phyloP scores from a whole-genome alignment of 2,113 vertebrate species.

The Zosterops japonicus region DNA sequence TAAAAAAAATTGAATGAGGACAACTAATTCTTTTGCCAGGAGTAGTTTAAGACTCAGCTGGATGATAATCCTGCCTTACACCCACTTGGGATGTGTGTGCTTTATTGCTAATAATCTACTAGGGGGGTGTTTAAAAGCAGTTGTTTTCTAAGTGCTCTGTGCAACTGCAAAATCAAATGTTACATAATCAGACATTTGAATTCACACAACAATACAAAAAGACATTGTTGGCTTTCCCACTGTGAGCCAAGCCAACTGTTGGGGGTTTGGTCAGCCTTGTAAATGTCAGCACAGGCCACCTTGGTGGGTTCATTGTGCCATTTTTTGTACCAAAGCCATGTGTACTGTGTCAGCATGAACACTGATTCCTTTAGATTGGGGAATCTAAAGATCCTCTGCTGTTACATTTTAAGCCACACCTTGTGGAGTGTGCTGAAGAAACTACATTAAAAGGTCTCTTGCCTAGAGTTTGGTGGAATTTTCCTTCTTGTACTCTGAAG shows the following conservation, averaged over 20 bases:
- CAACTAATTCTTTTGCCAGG: slow-evolving; percentile 27
- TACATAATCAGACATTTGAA: slow-evolving; percentile 16
- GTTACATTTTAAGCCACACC: neutral
- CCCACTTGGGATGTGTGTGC: neutral
- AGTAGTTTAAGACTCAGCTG: slow-evolving; percentile 42
- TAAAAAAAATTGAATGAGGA: neutral
- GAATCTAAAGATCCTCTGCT: neutral
- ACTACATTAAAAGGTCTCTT: neutral
- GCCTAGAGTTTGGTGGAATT: neutral
- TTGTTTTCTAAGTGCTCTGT: neutral
- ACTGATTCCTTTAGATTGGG: neutral
- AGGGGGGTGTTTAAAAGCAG: neutral
- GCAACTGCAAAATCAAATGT: neutral
- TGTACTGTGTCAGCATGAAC: neutral
- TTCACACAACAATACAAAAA: neutral
- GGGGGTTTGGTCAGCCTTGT: neutral
- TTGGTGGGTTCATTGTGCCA: neutral
- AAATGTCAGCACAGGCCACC: neutral
- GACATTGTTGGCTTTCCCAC: neutral
- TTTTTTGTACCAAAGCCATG: neutral
- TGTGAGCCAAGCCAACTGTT: neutral
- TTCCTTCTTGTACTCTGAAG: neutral
- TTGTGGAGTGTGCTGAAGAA: neutral
- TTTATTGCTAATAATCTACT: slow-evolving; percentile 38
- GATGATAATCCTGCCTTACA: slow-evolving; percentile 12